Percentiles rank a stretch among this genome's conserved stretches.
These are phyloP conservation scores for Sebastes diaconus DNA, from an alignment of 2,797 vertebrate genomes.

Conservation along the genomic window DNA sequence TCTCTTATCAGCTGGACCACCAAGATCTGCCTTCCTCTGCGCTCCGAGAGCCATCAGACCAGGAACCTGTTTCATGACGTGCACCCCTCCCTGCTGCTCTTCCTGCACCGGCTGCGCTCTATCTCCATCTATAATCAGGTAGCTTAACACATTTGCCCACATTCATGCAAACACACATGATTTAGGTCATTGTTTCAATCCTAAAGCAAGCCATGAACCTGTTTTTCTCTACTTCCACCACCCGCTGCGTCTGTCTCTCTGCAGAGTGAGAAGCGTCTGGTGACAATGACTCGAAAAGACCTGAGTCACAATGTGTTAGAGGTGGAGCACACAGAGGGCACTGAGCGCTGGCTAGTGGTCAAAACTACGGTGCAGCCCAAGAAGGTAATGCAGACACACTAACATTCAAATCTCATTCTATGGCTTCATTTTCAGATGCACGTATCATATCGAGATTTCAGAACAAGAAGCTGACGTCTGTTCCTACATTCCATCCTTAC, in stretches of 20 bases:
- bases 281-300: conserved; percentile 83
- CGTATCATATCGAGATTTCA: background rate
- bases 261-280: conserved; percentile 76
- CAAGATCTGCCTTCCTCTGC: conserved; percentile 84
- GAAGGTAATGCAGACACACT: conserved; percentile 64
- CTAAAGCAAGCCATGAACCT: background rate
- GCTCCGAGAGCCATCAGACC: conserved; percentile 81
- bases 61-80: conserved; percentile 86
- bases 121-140: conserved; percentile 84
- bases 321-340: conserved; percentile 80
- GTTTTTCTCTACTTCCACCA: background rate
- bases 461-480: background rate
- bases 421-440: background rate
- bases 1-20: conserved; percentile 82
- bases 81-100: conserved; percentile 85
- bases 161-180: background rate
- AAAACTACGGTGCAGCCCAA: conserved; percentile 78
- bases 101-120: conserved; percentile 85
- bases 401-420: background rate
- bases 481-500: background rate
- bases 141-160: background rate
- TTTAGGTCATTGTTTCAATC: background rate
- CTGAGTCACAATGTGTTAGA: conserved; percentile 80
- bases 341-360: conserved; percentile 84
- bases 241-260: background rate